Conservation (phyloP, 23 tunicate genomes). For the Oikopleura dioica region DNA sequence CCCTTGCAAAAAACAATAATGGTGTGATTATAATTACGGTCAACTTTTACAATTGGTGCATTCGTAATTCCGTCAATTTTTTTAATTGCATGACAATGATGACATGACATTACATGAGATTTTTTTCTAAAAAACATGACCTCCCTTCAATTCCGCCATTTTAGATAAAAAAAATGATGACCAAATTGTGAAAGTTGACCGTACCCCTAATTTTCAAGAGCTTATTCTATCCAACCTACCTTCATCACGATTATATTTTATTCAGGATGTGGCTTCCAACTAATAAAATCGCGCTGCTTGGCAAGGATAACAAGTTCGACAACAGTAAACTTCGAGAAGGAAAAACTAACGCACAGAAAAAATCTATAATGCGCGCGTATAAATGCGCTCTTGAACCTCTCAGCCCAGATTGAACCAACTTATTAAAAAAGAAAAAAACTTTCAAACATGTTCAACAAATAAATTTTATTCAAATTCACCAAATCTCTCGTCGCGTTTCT, state of each 20-base stretch:
- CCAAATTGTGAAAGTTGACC: no score
- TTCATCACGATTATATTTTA: neutral
- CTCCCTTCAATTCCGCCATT: no score
- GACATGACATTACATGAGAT: no score
- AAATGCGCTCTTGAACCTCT: slow-evolving; percentile 21
- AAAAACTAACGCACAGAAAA: slow-evolving; percentile 33
- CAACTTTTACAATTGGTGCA: no score
- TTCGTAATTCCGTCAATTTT: no score
- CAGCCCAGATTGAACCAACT: neutral
- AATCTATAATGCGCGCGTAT: slow-evolving; percentile 54
- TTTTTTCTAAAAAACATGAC: no score
- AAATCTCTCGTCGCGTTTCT: neutral
- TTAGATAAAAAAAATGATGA: no score
- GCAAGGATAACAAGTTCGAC: slow-evolving; percentile 41
- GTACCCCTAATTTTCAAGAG: no score
- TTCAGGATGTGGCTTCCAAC: slow-evolving; percentile 91
- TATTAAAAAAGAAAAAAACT: neutral
- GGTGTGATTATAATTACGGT: no score
- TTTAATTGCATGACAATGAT: no score
- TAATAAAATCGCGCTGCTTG: slow-evolving; percentile 66
- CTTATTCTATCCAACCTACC: no score
- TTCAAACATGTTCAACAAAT: neutral
- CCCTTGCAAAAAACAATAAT: no score
- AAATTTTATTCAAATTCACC: neutral
- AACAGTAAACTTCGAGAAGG: slow-evolving; percentile 33